Conservation (phyloP, 2,888 invertebrate species). For the Tethea ocularis region DNA sequence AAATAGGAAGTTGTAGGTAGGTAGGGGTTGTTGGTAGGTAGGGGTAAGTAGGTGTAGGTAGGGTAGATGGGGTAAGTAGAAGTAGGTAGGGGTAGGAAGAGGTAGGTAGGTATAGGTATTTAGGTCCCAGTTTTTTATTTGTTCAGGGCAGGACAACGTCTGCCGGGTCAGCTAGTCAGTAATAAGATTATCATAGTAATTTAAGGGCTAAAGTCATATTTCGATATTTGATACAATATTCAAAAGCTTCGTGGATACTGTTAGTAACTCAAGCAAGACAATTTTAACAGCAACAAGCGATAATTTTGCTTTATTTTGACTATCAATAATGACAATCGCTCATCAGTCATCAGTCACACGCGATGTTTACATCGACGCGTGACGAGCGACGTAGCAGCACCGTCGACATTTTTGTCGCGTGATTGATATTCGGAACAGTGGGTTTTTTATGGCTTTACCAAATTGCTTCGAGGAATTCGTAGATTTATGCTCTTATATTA, state of each 20-base stretch:
- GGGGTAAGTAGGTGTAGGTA: too few relatives aligned
- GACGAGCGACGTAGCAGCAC: neutral
- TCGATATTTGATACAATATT: neutral
- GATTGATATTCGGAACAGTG: constrained; percentile 1
- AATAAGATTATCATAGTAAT: too few relatives aligned
- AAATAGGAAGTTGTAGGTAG: too few relatives aligned
- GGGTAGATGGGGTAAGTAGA: too few relatives aligned
- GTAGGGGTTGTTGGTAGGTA: too few relatives aligned
- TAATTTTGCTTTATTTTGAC: neutral
- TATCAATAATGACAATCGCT: neutral
- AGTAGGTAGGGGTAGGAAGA: too few relatives aligned
- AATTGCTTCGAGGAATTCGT: constrained; percentile 20
- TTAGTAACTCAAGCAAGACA: neutral
- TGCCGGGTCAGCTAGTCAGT: too few relatives aligned
- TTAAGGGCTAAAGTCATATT: too few relatives aligned
- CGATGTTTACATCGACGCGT: neutral
- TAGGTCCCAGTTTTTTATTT: too few relatives aligned
- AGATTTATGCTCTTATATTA: constrained; percentile 32
- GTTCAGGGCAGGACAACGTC: too few relatives aligned
- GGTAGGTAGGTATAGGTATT: too few relatives aligned
- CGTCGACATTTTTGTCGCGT: neutral
- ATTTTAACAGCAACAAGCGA: neutral
- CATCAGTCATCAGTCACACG: neutral
- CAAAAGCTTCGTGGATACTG: neutral
- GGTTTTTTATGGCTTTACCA: neutral